Evolutionary conservation across 2,888 invertebrate genomes (phyloP), one percentile per base, ranked within the genome.

Genomic region (Horisme vitalbata): DNA sequence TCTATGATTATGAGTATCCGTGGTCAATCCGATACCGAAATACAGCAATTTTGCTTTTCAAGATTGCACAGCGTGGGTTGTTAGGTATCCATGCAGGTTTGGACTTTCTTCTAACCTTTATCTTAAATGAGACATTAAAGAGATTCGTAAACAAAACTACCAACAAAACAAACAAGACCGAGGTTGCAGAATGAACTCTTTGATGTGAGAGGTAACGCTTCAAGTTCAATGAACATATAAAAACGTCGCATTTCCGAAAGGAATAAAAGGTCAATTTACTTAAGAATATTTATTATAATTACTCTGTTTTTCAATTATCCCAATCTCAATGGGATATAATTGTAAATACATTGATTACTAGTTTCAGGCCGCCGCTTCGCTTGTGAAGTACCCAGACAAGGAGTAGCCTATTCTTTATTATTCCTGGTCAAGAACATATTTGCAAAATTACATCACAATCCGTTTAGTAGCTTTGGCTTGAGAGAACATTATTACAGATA

Each of bases 71-170:
- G 9, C 24, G 38, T 26, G 24, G 28, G 30, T 24, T 20, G 27
- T 24, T 10, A 10, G 15, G n/a, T 15, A 9, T 31, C 4, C 1
- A 9, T 27, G 48, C 63, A 66, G 61, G 64, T 55, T 59, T 52
- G 52, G 58, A 67, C 75, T 76, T 80, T 80, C 75, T 79, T 76
- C 59, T 68, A 58, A 46, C 23, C 43, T 52, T 39, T 43, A 11
- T 14, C 28, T 41, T 20, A 20, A 23, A 24, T 28, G 31, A 52
- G 45, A 59, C 41, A 45, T 35, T 44, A 51, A 34, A 31, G 27
- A 23, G 31, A 28, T 24, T 45, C 20, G 43, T 46, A 58, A 49
- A 58, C 55, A 55, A 44, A 48, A 11, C 35, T 49, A 51, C 41
- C 52, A 52, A 43, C 28, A 28, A 45, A 52, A 47, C 41, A 47